Percentiles rank a stretch among this genome's conserved stretches.
Conservation (phyloP, 1,140 invertebrate genomes). For the Colletes gigas region DNA sequence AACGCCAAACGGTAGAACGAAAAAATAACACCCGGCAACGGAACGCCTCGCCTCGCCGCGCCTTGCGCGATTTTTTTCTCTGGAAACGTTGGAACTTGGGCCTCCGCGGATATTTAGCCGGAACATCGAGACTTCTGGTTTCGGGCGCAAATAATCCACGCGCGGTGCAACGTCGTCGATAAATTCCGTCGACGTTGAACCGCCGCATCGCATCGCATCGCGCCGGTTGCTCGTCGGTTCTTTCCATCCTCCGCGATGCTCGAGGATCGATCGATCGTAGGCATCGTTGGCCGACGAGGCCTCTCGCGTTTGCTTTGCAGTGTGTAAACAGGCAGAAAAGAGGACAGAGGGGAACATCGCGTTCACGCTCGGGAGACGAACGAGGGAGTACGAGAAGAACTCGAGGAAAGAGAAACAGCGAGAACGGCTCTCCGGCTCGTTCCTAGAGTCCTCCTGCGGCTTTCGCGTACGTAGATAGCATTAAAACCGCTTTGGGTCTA, state of each 20-base stretch:
- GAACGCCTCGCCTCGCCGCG: not conserved
- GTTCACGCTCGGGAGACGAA: constrained; percentile 24
- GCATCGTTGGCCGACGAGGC: constrained; percentile 35
- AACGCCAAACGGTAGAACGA: not conserved
- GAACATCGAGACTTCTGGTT: not conserved
- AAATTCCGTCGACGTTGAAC: not conserved
- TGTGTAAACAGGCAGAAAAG: constrained; percentile 62
- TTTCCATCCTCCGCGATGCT: constrained; percentile 38
- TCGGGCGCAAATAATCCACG: not conserved
- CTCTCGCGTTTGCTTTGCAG: constrained; percentile 41
- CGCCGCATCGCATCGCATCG: no score
- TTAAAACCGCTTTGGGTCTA: constrained; percentile 46
- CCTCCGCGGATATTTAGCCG: no score
- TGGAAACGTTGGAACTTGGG: no score
- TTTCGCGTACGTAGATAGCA: constrained; percentile 16
- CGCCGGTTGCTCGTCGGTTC: not conserved
- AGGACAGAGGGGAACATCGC: constrained; percentile 51
- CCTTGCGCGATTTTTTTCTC: no score
- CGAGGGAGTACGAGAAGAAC: not conserved
- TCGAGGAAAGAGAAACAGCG: not conserved
- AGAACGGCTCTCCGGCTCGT: not conserved
- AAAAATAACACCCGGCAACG: not conserved
- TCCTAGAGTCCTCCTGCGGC: not conserved
- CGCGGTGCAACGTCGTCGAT: not conserved
- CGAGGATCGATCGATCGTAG: constrained; percentile 50